phyloP scores from a whole-genome alignment of 1,140 invertebrate genomes.

The Drosophila subpulchrella region DNA sequence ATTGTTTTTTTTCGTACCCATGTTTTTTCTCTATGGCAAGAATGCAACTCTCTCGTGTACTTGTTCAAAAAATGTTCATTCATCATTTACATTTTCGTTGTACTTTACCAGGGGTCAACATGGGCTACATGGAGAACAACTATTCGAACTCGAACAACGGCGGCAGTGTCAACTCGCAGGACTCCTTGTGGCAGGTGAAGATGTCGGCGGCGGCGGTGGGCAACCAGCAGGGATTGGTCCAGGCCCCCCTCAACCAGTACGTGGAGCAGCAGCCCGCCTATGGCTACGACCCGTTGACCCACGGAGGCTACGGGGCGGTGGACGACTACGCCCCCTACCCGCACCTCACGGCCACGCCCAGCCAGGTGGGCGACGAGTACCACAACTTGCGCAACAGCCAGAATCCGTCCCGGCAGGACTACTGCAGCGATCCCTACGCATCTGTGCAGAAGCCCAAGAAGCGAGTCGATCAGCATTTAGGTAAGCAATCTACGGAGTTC shows the following conservation, averaged over 20 bases:
- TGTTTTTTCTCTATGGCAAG: slow-evolving; percentile 2
- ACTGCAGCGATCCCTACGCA: slow-evolving; percentile 93
- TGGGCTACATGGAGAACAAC: slow-evolving; percentile 95
- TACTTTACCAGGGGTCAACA: slow-evolving; percentile 89
- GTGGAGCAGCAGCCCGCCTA: slow-evolving; percentile 88
- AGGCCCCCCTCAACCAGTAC: slow-evolving; percentile 85
- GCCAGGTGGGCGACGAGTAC: slow-evolving; percentile 88
- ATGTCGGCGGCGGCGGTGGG: slow-evolving; percentile 89
- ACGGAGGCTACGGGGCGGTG: slow-evolving; percentile 92
- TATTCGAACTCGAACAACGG: slow-evolving; percentile 97
- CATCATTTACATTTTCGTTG: slow-evolving; percentile 10
- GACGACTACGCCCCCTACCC: slow-evolving; percentile 95
- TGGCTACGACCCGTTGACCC: slow-evolving; percentile 91
- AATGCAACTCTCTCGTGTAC: slow-evolving; percentile 8
- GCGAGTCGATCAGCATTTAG: slow-evolving; percentile 91
- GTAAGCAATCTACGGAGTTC: slow-evolving; percentile 85
- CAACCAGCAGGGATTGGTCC: slow-evolving; percentile 87
- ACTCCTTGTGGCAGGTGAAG: slow-evolving; percentile 97
- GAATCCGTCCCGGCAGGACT: slow-evolving; percentile 93
- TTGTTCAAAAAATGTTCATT: slow-evolving; percentile 13
- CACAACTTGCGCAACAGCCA: slow-evolving; percentile 89
- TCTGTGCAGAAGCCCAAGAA: slow-evolving; percentile 95
- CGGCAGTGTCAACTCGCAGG: slow-evolving; percentile 96
- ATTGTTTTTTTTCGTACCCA: not conserved
- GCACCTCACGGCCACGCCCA: slow-evolving; percentile 89